Evolutionary conservation across 2,888 invertebrate species (phyloP).

Genomic region (Eudasyphora cyanicolor): DNA sequence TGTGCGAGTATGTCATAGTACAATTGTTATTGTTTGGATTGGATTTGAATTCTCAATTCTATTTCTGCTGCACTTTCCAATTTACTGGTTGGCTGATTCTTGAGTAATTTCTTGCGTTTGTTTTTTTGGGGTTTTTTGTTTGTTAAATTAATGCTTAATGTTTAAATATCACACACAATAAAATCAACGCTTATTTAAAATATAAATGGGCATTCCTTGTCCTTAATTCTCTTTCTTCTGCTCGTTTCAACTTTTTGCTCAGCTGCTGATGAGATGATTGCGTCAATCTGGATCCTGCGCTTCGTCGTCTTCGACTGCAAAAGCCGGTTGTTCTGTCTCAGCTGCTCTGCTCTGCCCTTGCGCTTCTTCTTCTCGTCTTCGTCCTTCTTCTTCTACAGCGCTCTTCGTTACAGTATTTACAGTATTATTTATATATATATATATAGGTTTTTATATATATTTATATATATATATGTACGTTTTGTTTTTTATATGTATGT

Average conservation of each 20-base stretch:
- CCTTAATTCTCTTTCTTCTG: conserved; percentile 57
- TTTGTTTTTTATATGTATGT: conserved; percentile 61
- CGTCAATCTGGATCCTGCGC: conserved; percentile 40
- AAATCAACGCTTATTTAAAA: conserved; percentile 75
- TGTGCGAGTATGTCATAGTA: conserved; percentile 80
- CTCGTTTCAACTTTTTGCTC: conserved; percentile 49
- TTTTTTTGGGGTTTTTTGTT: conserved; percentile 70
- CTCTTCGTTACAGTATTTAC: conserved; percentile 72
- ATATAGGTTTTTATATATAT: conserved; percentile 68
- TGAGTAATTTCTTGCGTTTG: conserved; percentile 50
- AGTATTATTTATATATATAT: conserved; percentile 67
- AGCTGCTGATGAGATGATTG: conserved; percentile 44
- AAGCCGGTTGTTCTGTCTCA: conserved; percentile 15
- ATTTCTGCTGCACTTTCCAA: conserved; percentile 41
- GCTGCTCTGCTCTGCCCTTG: conserved; percentile 20
- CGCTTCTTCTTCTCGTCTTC: conserved; percentile 47
- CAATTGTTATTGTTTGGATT: conserved; percentile 56
- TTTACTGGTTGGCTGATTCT: conserved; percentile 59
- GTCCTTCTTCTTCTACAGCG: conserved; percentile 57
- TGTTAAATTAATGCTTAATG: conserved; percentile 78
- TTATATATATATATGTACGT: conserved; percentile 70
- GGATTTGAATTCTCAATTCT: conserved; percentile 49
- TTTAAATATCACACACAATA: conserved; percentile 80
- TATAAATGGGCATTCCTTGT: conserved; percentile 64
- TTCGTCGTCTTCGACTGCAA: neutral